A percentile compares a stretch with the other conserved stretches of the same genome.
Conservation (phyloP, 2,113 vertebrate genomes). For the Sphyrna mokarran region DNA sequence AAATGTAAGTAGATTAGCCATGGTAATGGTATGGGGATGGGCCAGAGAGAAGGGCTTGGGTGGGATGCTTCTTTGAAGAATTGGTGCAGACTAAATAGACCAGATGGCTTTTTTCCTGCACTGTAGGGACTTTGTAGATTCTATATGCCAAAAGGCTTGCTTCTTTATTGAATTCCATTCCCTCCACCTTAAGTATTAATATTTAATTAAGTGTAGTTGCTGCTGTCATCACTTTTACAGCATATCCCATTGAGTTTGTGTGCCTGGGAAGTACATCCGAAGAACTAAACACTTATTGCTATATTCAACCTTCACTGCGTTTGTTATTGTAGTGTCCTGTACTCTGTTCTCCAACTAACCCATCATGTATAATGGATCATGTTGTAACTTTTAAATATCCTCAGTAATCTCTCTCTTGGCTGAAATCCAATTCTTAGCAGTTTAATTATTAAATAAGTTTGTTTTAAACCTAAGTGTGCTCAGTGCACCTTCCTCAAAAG, state of each 20-base stretch:
- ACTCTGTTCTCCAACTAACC: slow-evolving; percentile 10
- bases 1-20: no score
- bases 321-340: neutral
- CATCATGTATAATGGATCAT: slow-evolving; percentile 4
- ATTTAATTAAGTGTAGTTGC: neutral
- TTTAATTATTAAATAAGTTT: slow-evolving; percentile 34
- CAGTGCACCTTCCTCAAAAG: neutral
- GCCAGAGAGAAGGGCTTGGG: no score
- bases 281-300: neutral
- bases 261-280: neutral
- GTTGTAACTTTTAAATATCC: slow-evolving; percentile 7
- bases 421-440: slow-evolving; percentile 26
- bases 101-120: neutral
- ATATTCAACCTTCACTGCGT: neutral
- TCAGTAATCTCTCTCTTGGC: neutral
- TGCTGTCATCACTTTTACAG: neutral
- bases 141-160: neutral
- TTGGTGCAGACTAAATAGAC: no score
- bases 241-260: neutral
- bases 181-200: neutral
- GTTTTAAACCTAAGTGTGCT: neutral
- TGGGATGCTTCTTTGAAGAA: no score
- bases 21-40: no score
- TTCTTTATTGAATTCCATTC: neutral
- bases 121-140: no score